phyloP scores from a whole-genome alignment of 1,140 invertebrate species.

The Pseudomyrmex pallidus region DNA sequence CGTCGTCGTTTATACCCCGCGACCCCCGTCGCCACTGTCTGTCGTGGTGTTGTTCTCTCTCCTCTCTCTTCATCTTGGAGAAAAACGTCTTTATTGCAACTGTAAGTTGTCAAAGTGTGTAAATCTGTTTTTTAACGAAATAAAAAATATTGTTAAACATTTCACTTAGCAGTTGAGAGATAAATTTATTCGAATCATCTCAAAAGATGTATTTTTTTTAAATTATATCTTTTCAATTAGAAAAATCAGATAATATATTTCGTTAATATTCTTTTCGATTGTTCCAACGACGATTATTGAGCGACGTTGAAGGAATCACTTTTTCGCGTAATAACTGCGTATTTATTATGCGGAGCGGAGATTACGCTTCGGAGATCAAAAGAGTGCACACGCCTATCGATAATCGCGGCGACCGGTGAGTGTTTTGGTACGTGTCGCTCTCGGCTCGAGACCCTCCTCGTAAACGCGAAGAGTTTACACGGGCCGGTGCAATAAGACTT shows the following conservation, averaged over 20 bases:
- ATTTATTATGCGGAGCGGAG: not conserved
- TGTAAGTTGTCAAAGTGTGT: not conserved
- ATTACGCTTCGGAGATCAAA: conserved; percentile 28
- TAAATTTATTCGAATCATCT: too few relatives aligned
- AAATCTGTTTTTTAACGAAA: too few relatives aligned
- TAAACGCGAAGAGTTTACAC: conserved; percentile 71
- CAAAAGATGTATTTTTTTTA: too few relatives aligned
- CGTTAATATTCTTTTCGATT: not conserved
- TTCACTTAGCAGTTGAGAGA: not conserved
- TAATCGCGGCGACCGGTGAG: conserved; percentile 60
- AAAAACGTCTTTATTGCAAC: conserved; percentile 42
- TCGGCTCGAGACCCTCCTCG: conserved; percentile 53
- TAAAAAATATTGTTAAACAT: too few relatives aligned
- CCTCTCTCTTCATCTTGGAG: conserved; percentile 1
- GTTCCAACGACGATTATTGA: not conserved
- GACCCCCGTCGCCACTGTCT: conserved; percentile 8
- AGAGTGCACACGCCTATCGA: conserved; percentile 24
- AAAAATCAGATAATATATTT: too few relatives aligned
- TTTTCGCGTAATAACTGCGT: not conserved
- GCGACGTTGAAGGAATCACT: conserved; percentile 5
- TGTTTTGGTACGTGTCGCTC: conserved; percentile 70
- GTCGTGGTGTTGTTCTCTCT: not conserved
- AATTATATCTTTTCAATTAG: too few relatives aligned
- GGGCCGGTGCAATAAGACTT: conserved; percentile 75
- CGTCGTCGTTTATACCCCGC: conserved; percentile 20